Conservation (phyloP, 2,888 invertebrate species). For the Sisyra terminalis region DNA sequence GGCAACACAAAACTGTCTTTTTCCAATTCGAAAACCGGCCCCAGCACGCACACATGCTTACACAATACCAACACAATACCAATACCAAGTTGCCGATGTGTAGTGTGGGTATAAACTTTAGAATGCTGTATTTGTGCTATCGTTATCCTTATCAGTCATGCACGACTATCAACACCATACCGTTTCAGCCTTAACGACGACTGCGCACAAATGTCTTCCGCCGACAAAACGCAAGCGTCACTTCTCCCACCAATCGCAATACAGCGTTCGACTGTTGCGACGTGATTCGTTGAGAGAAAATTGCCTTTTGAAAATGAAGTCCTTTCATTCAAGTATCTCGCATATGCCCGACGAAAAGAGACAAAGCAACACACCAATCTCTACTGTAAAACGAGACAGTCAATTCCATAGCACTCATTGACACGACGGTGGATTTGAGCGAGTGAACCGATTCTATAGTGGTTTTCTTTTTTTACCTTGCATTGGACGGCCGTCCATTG, state of each 20-base stretch:
- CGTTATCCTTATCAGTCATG: background rate
- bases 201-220: slow-evolving; percentile 4
- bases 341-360: background rate
- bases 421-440: background rate
- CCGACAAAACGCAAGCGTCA: slow-evolving; percentile 5
- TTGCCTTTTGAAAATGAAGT: slow-evolving; percentile 3
- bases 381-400: no score
- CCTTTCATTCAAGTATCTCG: background rate
- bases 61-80: background rate
- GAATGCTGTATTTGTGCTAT: background rate
- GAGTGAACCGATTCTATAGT: background rate
- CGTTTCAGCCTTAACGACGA: background rate
- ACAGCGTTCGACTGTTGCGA: background rate
- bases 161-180: no score
- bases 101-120: no score
- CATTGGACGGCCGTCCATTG: slow-evolving; percentile 8
- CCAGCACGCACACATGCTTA: background rate
- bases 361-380: background rate
- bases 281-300: slow-evolving; percentile 7
- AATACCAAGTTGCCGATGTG: background rate
- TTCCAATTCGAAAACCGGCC: background rate
- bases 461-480: background rate
- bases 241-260: slow-evolving; percentile 8
- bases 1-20: no score
- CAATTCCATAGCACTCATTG: background rate